Evolutionary conservation across 1,140 invertebrate species (phyloP).

Genomic region (Pissodes strobi): DNA sequence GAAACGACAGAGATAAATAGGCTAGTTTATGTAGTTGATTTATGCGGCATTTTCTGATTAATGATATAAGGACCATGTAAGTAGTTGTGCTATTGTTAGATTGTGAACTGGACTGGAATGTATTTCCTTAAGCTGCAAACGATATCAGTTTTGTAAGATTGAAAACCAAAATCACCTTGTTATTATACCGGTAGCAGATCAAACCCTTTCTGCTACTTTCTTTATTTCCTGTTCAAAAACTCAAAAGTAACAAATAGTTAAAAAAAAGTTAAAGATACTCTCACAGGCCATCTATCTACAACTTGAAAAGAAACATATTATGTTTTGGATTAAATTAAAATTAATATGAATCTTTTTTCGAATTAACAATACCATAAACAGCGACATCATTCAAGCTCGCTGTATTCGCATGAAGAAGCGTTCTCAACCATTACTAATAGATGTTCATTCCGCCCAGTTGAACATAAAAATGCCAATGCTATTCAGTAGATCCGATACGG

Average conservation of each 20-base stretch:
- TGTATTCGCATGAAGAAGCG: not conserved
- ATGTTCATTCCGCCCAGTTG: conserved; percentile 12
- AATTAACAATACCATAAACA: conserved; percentile 15
- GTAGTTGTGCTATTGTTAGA: too few relatives aligned
- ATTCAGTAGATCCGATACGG: too few relatives aligned
- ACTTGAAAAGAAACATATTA: not conserved
- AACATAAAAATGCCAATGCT: conserved; percentile 8
- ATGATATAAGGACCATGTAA: not conserved
- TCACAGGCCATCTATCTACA: too few relatives aligned
- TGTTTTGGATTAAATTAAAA: not conserved
- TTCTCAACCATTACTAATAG: conserved; percentile 15
- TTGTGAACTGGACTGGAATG: too few relatives aligned
- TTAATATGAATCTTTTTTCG: not conserved
- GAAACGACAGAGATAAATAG: conserved; percentile 11
- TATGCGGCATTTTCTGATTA: conserved; percentile 1
- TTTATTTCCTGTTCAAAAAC: too few relatives aligned
- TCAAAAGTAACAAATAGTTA: too few relatives aligned
- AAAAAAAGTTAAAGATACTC: too few relatives aligned
- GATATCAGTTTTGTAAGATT: too few relatives aligned
- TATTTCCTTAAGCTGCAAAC: too few relatives aligned
- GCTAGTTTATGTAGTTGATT: conserved; percentile 2
- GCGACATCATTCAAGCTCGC: not conserved
- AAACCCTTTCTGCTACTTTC: too few relatives aligned
- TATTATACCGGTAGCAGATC: too few relatives aligned
- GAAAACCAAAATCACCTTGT: too few relatives aligned